These are phyloP conservation scores for Platysternon megacephalum DNA, from an alignment of 2,113 vertebrate species.

Conservation along the genomic window DNA sequence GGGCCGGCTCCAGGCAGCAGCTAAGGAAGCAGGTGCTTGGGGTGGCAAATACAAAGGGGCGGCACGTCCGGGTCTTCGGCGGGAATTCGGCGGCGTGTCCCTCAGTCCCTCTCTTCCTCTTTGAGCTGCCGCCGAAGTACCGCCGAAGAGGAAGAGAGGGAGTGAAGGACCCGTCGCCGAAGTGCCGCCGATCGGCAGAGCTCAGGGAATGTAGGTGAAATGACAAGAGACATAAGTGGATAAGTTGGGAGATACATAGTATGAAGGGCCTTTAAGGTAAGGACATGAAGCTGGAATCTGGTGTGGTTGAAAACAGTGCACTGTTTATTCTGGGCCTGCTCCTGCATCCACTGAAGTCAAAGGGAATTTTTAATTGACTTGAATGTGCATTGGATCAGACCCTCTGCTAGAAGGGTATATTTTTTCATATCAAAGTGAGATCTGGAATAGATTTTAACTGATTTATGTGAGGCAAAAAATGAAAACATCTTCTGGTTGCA, in stretches of 20 bases:
- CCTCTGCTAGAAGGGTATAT: rapidly evolving
- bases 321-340: background rate
- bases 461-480: background rate
- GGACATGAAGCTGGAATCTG: background rate
- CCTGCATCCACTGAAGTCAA: background rate
- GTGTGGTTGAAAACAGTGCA: background rate
- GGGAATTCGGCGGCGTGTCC: no score
- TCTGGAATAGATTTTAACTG: background rate
- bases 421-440: background rate
- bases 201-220: background rate
- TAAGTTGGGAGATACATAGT: background rate
- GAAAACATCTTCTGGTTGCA: background rate
- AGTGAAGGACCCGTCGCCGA: no score
- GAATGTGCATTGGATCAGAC: background rate
- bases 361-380: rapidly evolving
- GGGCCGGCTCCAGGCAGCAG: no score
- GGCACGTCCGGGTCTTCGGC: no score
- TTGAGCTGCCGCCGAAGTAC: no score
- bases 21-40: no score
- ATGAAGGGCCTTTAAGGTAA: background rate
- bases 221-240: background rate
- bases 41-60: no score
- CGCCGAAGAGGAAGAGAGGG: no score
- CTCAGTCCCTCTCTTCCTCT: no score
- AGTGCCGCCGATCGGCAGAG: background rate